phyloP scores from a whole-genome alignment of 2,113 vertebrate genomes.

The Melanocharis versteri region DNA sequence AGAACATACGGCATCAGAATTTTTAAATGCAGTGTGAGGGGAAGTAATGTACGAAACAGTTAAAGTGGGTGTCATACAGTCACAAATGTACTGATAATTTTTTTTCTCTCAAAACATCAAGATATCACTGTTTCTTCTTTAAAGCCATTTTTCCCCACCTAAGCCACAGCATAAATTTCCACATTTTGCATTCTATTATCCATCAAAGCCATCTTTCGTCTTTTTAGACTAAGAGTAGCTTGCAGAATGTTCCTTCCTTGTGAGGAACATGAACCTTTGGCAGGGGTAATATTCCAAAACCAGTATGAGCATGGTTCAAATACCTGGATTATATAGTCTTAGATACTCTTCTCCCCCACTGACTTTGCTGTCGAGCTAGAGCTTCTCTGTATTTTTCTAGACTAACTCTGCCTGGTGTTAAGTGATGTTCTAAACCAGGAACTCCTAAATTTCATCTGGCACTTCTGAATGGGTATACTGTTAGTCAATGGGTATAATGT shows the following conservation, averaged over 20 bases:
- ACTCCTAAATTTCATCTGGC: background rate
- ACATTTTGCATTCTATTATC: background rate
- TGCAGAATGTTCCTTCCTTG: background rate
- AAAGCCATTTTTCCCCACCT: background rate
- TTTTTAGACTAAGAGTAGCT: background rate
- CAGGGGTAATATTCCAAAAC: background rate
- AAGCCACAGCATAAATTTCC: background rate
- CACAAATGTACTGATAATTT: background rate
- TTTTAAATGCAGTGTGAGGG: background rate
- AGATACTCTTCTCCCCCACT: background rate
- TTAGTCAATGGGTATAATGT: background rate
- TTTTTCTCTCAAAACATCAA: background rate
- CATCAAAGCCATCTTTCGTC: background rate
- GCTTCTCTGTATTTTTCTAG: background rate
- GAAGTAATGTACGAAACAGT: background rate
- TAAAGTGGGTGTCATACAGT: background rate
- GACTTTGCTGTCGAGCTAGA: background rate
- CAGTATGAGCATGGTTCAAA: background rate
- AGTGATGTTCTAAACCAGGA: background rate
- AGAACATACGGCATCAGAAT: constrained; percentile 1
- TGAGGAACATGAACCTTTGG: background rate
- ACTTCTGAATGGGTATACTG: background rate
- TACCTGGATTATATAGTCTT: background rate
- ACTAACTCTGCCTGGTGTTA: background rate
- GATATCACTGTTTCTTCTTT: background rate